These are phyloP conservation scores for Orchesella cincta DNA, from an alignment of 1,140 invertebrate genomes.

Conservation along the genomic window DNA sequence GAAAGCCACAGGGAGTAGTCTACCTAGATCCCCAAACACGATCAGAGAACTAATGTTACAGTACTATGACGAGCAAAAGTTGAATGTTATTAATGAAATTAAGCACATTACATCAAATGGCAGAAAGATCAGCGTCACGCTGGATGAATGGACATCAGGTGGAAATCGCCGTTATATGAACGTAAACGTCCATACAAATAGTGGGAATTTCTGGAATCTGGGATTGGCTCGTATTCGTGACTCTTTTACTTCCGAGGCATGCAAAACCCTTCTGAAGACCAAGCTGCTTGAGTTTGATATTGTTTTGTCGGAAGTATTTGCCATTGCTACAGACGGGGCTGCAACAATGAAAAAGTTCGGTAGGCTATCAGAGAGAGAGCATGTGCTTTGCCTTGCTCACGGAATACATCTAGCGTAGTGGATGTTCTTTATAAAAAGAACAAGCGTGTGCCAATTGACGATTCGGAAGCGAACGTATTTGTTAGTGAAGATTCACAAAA, in stretches of 20 bases:
- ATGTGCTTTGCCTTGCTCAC: background rate
- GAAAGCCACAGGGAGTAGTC: no score
- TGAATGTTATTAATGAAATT: no score
- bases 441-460: no score
- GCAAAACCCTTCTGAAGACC: background rate
- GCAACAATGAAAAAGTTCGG: background rate
- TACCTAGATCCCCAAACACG: no score
- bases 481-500: no score
- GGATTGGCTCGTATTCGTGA: background rate
- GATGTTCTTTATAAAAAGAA: slow-evolving; percentile 3
- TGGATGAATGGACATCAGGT: background rate
- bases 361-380: background rate
- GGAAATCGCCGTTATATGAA: background rate
- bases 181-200: slow-evolving; percentile 9
- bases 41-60: no score
- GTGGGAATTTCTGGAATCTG: background rate
- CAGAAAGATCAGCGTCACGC: background rate
- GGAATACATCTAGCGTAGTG: background rate
- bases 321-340: background rate
- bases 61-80: no score
- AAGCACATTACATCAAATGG: no score
- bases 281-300: background rate
- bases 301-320: background rate
- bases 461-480: no score
- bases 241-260: background rate